phyloP scores from a whole-genome alignment of 2,888 invertebrate species.

The Xestia sexstrigata region DNA sequence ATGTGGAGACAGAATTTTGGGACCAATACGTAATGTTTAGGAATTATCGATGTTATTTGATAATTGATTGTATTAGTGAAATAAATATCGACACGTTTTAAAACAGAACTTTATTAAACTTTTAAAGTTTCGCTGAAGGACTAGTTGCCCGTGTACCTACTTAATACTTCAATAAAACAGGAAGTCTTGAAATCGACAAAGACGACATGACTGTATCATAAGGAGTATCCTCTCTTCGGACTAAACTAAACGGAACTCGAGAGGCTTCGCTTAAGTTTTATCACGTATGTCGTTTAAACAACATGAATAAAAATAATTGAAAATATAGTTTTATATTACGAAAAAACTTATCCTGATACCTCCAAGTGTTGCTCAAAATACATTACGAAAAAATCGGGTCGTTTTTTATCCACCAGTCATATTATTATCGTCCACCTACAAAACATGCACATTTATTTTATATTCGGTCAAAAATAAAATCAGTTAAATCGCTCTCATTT shows the following conservation, averaged over 20 bases:
- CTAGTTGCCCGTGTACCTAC: neutral
- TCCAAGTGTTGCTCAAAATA: neutral
- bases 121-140: neutral
- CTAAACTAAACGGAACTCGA: neutral
- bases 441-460: constrained; percentile 15
- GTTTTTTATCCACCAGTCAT: constrained; percentile 10
- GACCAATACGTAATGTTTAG: too few species aligned
- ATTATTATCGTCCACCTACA: neutral
- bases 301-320: too few species aligned
- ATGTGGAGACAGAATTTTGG: neutral
- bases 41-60: neutral
- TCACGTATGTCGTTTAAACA: too few species aligned
- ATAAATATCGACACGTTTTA: neutral
- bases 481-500: constrained; percentile 14
- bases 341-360: constrained; percentile 2
- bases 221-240: neutral
- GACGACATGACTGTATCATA: too few species aligned
- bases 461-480: constrained; percentile 11
- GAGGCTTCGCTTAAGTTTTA: neutral
- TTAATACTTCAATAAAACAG: too few species aligned
- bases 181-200: too few species aligned
- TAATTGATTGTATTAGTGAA: neutral
- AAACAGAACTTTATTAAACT: neutral
- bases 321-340: neutral
- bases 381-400: neutral